Evolutionary conservation across 2,888 invertebrate genomes (phyloP), one percentile per base, ranked within the genome.

Genomic region (Monopis laevigella): DNA sequence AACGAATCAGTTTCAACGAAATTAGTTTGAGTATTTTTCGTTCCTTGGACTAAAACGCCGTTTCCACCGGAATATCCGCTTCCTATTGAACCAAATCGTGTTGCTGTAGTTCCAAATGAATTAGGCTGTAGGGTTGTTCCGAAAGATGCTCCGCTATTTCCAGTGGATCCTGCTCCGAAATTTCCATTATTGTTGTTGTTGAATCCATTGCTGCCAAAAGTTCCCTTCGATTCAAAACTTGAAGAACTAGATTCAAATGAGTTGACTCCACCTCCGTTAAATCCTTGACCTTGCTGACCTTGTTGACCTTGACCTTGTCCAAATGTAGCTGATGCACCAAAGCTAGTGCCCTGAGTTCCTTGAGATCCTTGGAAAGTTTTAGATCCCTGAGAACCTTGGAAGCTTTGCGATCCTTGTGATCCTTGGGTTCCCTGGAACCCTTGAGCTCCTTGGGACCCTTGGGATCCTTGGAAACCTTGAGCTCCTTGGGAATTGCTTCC

Each of bases 1-100:
- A 68, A 69, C 0, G 69, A 63, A 45, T 74, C 72, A 0, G 65
- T 65, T 43, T 68, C 71, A 5, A 74, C 54, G 48, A 73, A 70
- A 58, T 71, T 74, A 0, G 72, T 62, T 45, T 73, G 70, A 43
- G 65, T 61, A 2, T 66, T 65, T 0, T 62, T 51, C 35, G 67
- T 65, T 36, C 39, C 43, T 48, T 53, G 65, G 2, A 48, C 43
- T 2, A 63, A 61, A 40, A 62, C 62, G 21, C 67, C 65, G 44
- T 57, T 59, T 43, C 56, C 55, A 16, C 46, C 50, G 10, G 50
- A 27, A 5, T 55, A 39, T 19, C 42, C 24, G n/a, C 39, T 42
- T 44, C 29, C 40, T 24, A 26, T 40, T 11, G 26, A n/a, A 12
- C 38, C 58, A 24, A 62, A 65, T 2, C 36, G 11, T n/a, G 36